phyloP scores from a whole-genome alignment of 2,888 invertebrate species.

The Eugnorisma glareosa region DNA sequence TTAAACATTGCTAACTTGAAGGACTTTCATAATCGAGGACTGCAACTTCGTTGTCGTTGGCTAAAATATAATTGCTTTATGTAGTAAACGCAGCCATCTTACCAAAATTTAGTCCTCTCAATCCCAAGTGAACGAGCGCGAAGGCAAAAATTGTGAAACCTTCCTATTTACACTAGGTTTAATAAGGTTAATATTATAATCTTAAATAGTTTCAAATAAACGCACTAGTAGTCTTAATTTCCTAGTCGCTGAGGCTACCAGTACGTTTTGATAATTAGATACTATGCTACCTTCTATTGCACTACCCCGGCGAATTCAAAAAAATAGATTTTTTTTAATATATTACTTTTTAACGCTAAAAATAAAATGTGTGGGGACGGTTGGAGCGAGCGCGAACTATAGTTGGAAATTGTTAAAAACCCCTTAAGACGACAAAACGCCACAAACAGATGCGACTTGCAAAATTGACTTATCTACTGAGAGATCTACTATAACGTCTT shows the following conservation, averaged over 20 bases:
- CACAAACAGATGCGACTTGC: slow-evolving; percentile 13
- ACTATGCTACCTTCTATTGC: slow-evolving; percentile 88
- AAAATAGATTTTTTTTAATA: slow-evolving; percentile 80
- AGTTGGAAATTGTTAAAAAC: slow-evolving; percentile 11
- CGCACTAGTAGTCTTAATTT: slow-evolving; percentile 48
- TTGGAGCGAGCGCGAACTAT: slow-evolving; percentile 39
- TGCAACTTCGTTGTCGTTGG: slow-evolving; percentile 2
- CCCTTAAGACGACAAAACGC: slow-evolving; percentile 26
- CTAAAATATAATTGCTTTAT: slow-evolving; percentile 52
- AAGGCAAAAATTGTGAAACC: slow-evolving; percentile 77
- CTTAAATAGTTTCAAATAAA: slow-evolving; percentile 65
- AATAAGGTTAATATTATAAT: slow-evolving; percentile 79
- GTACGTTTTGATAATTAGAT: slow-evolving; percentile 52
- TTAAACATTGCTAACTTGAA: slow-evolving; percentile 24
- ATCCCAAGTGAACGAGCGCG: slow-evolving; percentile 67
- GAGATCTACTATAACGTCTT: slow-evolving; percentile 35
- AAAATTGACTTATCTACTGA: slow-evolving; percentile 24
- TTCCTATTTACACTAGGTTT: slow-evolving; percentile 77
- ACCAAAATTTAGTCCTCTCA: slow-evolving; percentile 59
- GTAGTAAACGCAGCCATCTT: slow-evolving; percentile 57
- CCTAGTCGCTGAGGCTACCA: slow-evolving; percentile 36
- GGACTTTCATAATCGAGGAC: background rate
- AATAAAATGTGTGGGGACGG: slow-evolving; percentile 68
- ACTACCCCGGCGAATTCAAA: slow-evolving; percentile 89
- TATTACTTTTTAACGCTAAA: slow-evolving; percentile 78